phyloP scores from a whole-genome alignment of 1,140 invertebrate genomes.

The Caenorhabditis inopinata region DNA sequence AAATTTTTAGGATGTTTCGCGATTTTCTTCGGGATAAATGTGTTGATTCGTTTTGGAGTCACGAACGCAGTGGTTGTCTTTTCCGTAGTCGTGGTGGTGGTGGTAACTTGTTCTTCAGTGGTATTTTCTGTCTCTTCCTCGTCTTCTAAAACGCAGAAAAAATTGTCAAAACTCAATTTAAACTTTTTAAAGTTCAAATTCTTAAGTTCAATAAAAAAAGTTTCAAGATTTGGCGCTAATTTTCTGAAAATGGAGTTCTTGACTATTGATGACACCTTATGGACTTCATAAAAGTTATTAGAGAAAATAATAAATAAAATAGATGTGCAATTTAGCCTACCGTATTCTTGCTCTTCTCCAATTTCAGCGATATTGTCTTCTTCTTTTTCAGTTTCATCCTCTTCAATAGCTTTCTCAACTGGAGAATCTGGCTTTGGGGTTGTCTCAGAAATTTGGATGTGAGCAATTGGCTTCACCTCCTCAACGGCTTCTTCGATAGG shows the following conservation, averaged over 20 bases:
- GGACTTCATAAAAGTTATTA: too few relatives aligned
- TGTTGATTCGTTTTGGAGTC: neutral
- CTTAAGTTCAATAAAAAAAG: too few relatives aligned
- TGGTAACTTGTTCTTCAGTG: neutral
- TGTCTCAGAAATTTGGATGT: neutral
- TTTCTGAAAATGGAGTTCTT: too few relatives aligned
- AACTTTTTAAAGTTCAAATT: too few relatives aligned
- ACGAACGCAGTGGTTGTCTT: neutral
- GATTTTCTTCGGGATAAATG: neutral
- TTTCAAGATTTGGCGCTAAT: too few relatives aligned
- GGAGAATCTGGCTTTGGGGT: neutral
- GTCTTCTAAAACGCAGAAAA: neutral
- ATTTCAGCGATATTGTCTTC: neutral
- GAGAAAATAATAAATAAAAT: too few relatives aligned
- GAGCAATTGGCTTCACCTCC: neutral
- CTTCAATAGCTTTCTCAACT: slow-evolving; percentile 3
- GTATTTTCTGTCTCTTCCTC: neutral
- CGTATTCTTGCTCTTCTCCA: slow-evolving; percentile 1
- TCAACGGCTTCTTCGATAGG: neutral
- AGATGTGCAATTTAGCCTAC: too few relatives aligned
- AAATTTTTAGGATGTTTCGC: slow-evolving; percentile 35
- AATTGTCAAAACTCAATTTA: neutral
- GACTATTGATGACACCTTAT: too few relatives aligned
- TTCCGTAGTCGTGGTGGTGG: neutral
- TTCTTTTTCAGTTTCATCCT: neutral